Percentiles rank a stretch among this genome's conserved stretches.
Evolutionary conservation across 2,888 invertebrate species (phyloP).

Genomic region (Conops quadrifasciatus): DNA sequence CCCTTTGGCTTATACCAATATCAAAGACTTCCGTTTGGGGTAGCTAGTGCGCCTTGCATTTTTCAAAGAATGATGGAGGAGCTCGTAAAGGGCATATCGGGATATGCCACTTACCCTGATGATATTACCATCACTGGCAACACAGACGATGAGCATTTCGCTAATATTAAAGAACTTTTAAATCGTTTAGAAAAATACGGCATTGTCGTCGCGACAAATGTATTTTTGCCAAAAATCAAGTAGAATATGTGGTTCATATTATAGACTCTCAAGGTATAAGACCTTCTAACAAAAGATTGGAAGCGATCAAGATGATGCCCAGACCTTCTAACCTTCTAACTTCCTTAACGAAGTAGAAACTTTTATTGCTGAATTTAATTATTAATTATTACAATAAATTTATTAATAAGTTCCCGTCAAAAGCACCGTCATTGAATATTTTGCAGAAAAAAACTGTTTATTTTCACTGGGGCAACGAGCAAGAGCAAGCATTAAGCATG

Average conservation of each 20-base stretch:
- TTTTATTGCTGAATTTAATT: constrained; percentile 31
- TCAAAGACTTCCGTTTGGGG: constrained; percentile 39
- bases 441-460: background rate
- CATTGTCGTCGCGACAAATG: constrained; percentile 27
- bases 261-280: constrained; percentile 35
- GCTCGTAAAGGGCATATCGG: constrained; percentile 34
- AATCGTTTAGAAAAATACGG: constrained; percentile 22
- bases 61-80: constrained; percentile 39
- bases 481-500: background rate
- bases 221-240: constrained; percentile 36
- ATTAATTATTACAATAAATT: constrained; percentile 33
- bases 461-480: background rate
- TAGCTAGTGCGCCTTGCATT: constrained; percentile 39
- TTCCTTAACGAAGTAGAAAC: constrained; percentile 22
- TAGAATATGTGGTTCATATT: constrained; percentile 42
- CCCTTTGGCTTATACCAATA: constrained; percentile 40
- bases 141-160: constrained; percentile 35
- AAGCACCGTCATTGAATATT: background rate
- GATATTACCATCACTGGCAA: constrained; percentile 40
- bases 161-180: constrained; percentile 34
- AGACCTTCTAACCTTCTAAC: background rate
- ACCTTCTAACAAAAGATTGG: constrained; percentile 28
- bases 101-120: constrained; percentile 40
- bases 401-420: constrained; percentile 21
- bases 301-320: background rate